Percentiles rank a stretch among this genome's conserved stretches.
Evolutionary conservation across 2,113 vertebrate genomes (phyloP).

Genomic region (Lates calcarifer): DNA sequence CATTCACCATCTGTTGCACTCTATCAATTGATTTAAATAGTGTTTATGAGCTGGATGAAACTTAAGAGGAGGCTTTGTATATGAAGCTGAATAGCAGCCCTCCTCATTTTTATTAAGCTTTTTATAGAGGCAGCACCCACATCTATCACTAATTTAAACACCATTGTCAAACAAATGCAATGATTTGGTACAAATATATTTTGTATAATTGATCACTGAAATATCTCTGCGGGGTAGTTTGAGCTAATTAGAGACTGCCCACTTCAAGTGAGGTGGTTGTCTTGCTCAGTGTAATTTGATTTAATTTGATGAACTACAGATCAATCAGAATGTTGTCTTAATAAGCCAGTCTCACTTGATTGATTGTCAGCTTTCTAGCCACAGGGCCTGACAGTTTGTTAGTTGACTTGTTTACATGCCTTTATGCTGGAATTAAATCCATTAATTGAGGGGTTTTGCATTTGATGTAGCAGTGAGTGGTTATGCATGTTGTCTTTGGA

Average conservation of each 20-base stretch:
- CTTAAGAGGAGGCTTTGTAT: neutral
- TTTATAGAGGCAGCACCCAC: neutral
- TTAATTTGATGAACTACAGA: slow-evolving; percentile 37
- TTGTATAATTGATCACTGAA: slow-evolving; percentile 6
- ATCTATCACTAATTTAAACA: neutral
- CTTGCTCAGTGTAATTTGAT: slow-evolving; percentile 28
- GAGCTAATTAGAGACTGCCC: slow-evolving; percentile 9
- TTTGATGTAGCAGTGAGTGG: neutral
- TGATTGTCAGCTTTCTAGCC: slow-evolving; percentile 9
- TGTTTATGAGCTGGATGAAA: slow-evolving; percentile 12
- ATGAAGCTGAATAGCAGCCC: neutral
- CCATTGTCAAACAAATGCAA: slow-evolving; percentile 3
- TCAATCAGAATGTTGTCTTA: slow-evolving; percentile 40
- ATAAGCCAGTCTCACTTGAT: slow-evolving; percentile 23
- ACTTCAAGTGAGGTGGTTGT: neutral
- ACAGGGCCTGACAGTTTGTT: neutral
- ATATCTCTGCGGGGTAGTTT: neutral
- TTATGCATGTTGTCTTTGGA: neutral
- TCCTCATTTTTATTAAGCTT: neutral
- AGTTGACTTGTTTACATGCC: slow-evolving; percentile 19
- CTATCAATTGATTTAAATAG: slow-evolving; percentile 22
- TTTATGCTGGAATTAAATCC: slow-evolving; percentile 20
- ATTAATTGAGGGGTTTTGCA: slow-evolving; percentile 9
- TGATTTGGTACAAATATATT: neutral
- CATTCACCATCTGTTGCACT: slow-evolving; percentile 38